A percentile compares a stretch with the other conserved stretches of the same genome.
These are phyloP conservation scores for Rosalia funebris DNA, from an alignment of 2,888 invertebrate species.

Conservation along the genomic window DNA sequence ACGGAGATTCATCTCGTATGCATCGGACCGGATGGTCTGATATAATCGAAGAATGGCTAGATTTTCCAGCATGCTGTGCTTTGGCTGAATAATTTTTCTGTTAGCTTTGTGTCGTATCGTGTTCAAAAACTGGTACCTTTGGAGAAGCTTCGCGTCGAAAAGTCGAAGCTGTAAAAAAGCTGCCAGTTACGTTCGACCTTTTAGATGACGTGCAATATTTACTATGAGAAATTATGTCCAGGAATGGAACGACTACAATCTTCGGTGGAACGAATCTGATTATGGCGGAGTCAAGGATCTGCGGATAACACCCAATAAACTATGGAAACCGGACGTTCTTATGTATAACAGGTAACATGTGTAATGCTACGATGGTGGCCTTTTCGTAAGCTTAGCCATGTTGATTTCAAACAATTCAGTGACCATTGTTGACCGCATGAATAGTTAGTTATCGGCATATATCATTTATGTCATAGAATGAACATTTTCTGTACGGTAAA, in stretches of 20 bases:
- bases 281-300: slow-evolving; percentile 95
- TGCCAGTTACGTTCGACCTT: slow-evolving; percentile 3
- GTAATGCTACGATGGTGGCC: slow-evolving; percentile 50
- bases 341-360: slow-evolving; percentile 97
- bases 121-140: slow-evolving; percentile 14
- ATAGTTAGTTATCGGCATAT: slow-evolving; percentile 3
- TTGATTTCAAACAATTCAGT: slow-evolving; percentile 7
- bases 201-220: not conserved
- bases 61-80: slow-evolving; percentile 6
- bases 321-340: slow-evolving; percentile 99
- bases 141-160: too few relatives aligned
- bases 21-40: slow-evolving; percentile 3
- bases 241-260: slow-evolving; percentile 99
- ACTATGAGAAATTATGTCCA: slow-evolving; percentile 57
- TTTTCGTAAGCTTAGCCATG: slow-evolving; percentile 17
- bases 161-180: slow-evolving; percentile 4
- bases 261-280: slow-evolving; percentile 95
- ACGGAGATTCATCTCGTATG: too few relatives aligned
- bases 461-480: not conserved
- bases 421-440: slow-evolving; percentile 15
- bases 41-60: not conserved
- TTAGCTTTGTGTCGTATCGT: slow-evolving; percentile 17
- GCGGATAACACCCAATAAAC: slow-evolving; percentile 91
- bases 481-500: slow-evolving; percentile 7
- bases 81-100: slow-evolving; percentile 12